Evolutionary conservation across 2,888 invertebrate genomes (phyloP), one percentile per base, ranked within the genome.

Genomic region (Deroplatys truncata): DNA sequence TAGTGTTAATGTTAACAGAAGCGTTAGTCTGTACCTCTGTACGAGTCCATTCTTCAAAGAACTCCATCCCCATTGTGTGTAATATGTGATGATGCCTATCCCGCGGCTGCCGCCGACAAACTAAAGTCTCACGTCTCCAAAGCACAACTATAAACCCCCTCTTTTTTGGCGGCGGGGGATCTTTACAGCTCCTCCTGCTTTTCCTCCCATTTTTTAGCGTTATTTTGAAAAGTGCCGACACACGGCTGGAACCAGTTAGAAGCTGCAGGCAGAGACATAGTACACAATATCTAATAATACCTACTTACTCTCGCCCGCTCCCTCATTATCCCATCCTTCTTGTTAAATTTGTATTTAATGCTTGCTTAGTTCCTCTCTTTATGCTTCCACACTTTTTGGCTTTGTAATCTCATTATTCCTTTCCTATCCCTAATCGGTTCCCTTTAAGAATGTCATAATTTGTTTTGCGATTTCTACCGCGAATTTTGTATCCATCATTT

Each of bases 41-140:
- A 15, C 82, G 84, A n/a, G 25, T 92, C 93, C 93, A 94, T 92
- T 93, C 94, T 92, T 93, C 93, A 92, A 93, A 94, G 92, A 92
- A 93, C 93, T 94, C 94, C 94, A 93, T 94, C 93, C 92, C 93
- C 93, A 93, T 93, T 84, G 84, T 84, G 82, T 25, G 87, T n/a
- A 35, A 43, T 43, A 16, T 28, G n/a, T 56, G n/a, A 2, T 20
- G 83, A 29, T 28, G 72, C 16, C 28, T 25, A 25, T 35, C 31
- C 29, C 31, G 0, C 35, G 83, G n/a, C 56, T 20, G 56, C 56
- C 25, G 9, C 56, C 25, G 56, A 72, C 56, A 72, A 72, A 72
- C 56, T 72, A 72, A 15, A 25, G 16, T 7, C 56, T 72, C 16
- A 25, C 25, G 25, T 16, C 20, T 16, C 56, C 25, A 72, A 16